Evolutionary conservation across 2,113 vertebrate genomes (phyloP).

Genomic region (Anser brachyrhynchus): DNA sequence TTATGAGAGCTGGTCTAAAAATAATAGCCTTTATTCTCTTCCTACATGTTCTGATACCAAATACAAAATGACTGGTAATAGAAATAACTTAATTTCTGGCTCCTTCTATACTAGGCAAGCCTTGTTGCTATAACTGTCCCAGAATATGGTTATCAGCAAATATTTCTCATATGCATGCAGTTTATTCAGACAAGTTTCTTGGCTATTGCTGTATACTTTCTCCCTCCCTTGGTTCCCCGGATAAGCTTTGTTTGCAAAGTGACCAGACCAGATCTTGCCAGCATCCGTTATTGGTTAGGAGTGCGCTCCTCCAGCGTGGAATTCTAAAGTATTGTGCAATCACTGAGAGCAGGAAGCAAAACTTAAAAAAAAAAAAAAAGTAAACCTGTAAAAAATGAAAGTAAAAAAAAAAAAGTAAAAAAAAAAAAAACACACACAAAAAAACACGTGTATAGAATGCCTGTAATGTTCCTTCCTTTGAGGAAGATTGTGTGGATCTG

Average conservation of each 20-base stretch:
- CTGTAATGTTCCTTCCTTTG: background rate
- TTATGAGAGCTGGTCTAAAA: background rate
- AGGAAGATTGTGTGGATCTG: background rate
- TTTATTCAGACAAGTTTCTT: background rate
- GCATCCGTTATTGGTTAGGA: background rate
- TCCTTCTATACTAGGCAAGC: background rate
- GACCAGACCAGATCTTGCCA: background rate
- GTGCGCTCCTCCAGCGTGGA: background rate
- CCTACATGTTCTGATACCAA: background rate
- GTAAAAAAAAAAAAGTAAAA: too few relatives aligned
- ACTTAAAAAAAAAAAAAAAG: background rate
- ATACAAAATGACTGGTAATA: background rate
- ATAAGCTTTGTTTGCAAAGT: background rate
- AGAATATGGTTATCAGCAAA: background rate
- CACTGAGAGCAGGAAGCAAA: background rate
- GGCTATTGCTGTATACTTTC: background rate
- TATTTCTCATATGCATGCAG: background rate
- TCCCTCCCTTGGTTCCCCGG: background rate
- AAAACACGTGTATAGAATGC: background rate
- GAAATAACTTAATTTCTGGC: background rate
- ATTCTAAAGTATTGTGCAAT: background rate
- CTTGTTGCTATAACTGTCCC: background rate
- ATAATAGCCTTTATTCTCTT: constrained; percentile 3
- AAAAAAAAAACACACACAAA: too few relatives aligned
- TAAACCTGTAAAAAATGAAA: background rate